A percentile compares a stretch with the other conserved stretches of the same genome.
phyloP scores from a whole-genome alignment of 2,797 vertebrate genomes.

The Ambastaia sidthimunki region DNA sequence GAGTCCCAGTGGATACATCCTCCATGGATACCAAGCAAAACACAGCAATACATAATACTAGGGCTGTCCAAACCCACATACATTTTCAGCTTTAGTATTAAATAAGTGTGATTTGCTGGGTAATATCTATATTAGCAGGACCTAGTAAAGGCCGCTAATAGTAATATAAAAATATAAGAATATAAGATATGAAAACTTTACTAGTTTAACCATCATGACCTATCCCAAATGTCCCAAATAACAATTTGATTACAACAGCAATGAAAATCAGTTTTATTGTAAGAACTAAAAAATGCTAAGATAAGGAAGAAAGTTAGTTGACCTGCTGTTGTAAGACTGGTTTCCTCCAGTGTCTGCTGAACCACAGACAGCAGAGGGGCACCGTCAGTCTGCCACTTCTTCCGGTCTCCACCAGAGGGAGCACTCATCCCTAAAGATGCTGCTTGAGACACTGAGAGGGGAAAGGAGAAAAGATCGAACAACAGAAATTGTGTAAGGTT shows the following conservation, averaged over 20 bases:
- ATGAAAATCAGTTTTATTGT: not conserved
- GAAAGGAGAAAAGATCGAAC: not conserved
- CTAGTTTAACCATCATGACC: no score
- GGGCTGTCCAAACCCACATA: not conserved
- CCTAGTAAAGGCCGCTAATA: no score
- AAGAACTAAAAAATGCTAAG: not conserved
- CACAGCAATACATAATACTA: not conserved
- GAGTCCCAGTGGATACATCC: constrained; percentile 6
- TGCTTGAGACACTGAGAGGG: constrained; percentile 47
- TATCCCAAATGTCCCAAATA: not conserved
- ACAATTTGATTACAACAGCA: not conserved
- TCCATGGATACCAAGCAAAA: constrained; percentile 51
- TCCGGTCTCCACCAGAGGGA: constrained; percentile 72
- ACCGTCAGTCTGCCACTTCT: constrained; percentile 79
- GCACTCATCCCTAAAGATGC: constrained; percentile 63
- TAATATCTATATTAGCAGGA: no score
- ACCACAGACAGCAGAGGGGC: constrained; percentile 77
- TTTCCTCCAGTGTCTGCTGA: constrained; percentile 77
- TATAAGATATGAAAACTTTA: no score
- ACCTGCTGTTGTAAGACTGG: constrained; percentile 74
- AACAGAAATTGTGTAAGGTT: not conserved
- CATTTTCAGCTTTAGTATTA: no score
- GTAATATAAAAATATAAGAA: no score
- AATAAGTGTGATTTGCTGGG: no score
- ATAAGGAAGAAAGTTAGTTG: constrained; percentile 51